Evolutionary conservation across 2,113 vertebrate genomes (phyloP).

Genomic region (Phyllostomus hastatus): DNA sequence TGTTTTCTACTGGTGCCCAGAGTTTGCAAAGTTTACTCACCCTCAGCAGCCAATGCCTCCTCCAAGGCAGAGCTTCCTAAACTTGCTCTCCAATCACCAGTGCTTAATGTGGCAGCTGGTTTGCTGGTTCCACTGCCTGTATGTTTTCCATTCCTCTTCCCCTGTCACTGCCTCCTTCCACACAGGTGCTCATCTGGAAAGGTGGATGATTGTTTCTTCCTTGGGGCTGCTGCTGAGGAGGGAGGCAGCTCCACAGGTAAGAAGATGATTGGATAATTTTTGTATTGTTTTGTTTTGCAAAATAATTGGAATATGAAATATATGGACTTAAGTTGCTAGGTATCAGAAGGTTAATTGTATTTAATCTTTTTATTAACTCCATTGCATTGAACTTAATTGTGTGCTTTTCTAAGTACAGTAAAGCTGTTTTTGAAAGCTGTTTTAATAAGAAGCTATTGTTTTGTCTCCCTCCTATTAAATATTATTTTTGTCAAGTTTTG

Average conservation of each 20-base stretch:
- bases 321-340: not conserved
- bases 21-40: not conserved
- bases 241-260: constrained; percentile 51
- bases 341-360: not conserved
- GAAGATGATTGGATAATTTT: not conserved
- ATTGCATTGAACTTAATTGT: not conserved
- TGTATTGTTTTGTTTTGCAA: constrained; percentile 13
- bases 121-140: not conserved
- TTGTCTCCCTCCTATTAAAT: not conserved
- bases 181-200: constrained; percentile 24
- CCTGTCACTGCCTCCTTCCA: constrained; percentile 43
- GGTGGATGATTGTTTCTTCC: constrained; percentile 27
- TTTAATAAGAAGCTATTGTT: not conserved
- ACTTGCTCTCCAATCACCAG: not conserved
- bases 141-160: not conserved
- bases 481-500: not conserved
- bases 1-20: not conserved
- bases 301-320: not conserved
- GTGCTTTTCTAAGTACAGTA: constrained; percentile 13
- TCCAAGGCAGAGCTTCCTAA: not conserved
- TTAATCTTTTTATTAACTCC: constrained; percentile 7
- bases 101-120: not conserved
- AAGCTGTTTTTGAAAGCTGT: not conserved
- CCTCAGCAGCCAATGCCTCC: not conserved
- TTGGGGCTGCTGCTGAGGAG: constrained; percentile 42